These are phyloP conservation scores for Ornithoptera priamus DNA, from an alignment of 2,888 invertebrate genomes.

Conservation along the genomic window DNA sequence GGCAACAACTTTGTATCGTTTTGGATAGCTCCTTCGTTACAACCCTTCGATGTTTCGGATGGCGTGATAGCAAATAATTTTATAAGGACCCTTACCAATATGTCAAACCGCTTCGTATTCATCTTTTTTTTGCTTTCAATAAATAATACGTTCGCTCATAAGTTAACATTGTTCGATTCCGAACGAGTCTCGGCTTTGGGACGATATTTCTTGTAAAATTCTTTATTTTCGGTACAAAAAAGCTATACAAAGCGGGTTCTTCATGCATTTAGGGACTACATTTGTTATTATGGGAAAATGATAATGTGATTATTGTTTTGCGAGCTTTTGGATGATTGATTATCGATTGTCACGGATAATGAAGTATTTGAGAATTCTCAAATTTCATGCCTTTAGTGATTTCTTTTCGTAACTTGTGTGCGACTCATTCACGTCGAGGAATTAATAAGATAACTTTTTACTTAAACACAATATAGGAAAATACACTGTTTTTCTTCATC, in stretches of 20 bases:
- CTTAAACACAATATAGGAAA: no score
- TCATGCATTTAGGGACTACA: conserved; percentile 73
- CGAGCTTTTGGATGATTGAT: conserved; percentile 72
- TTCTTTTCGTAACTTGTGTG: conserved; percentile 27
- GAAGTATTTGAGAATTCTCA: conserved; percentile 63
- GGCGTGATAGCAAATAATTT: conserved; percentile 80
- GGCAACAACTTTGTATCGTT: conserved; percentile 53
- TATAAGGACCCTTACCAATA: conserved; percentile 76
- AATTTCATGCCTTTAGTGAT: conserved; percentile 51
- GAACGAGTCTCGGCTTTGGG: conserved; percentile 60
- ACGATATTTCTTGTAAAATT: conserved; percentile 70
- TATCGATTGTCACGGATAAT: conserved; percentile 73
- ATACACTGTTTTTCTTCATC: no score
- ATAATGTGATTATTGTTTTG: conserved; percentile 80
- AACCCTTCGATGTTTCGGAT: conserved; percentile 58
- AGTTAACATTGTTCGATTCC: conserved; percentile 76
- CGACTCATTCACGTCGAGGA: background rate
- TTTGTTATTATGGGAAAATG: conserved; percentile 78
- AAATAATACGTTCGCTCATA: conserved; percentile 74
- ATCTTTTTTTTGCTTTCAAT: conserved; percentile 72
- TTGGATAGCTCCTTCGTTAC: conserved; percentile 64
- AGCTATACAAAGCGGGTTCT: conserved; percentile 67
- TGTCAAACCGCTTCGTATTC: conserved; percentile 65
- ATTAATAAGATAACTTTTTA: background rate
- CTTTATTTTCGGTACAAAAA: conserved; percentile 53